Evolutionary conservation across 2,797 vertebrate genomes (phyloP).

Genomic region (Gadopsis bispinosus): DNA sequence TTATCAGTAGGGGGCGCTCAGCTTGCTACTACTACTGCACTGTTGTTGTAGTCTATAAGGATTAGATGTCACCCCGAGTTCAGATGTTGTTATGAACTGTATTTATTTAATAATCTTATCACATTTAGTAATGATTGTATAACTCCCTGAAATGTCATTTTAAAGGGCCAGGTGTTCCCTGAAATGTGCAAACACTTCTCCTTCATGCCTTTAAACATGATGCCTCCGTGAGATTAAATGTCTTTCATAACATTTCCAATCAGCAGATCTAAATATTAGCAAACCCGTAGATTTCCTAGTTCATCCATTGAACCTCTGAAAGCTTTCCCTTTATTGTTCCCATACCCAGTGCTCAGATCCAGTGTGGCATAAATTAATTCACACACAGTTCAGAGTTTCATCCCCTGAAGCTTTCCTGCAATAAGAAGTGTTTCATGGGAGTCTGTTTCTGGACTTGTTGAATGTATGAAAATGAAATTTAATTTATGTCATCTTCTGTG

Average conservation of each 20-base stretch:
- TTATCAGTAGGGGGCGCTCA: not conserved
- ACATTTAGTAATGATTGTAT: not conserved
- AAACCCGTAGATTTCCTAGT: not conserved
- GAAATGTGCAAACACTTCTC: not conserved
- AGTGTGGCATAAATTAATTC: not conserved
- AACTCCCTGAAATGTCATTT: not conserved
- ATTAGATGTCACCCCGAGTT: not conserved
- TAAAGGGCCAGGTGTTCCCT: not conserved
- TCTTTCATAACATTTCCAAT: not conserved
- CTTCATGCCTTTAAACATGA: not conserved
- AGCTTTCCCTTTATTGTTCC: not conserved
- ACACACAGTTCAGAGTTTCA: not conserved
- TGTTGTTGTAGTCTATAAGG: not conserved
- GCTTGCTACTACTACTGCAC: not conserved
- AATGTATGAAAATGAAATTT: constrained; percentile 48
- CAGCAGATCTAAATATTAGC: not conserved
- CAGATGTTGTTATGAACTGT: not conserved
- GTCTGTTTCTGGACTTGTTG: constrained; percentile 37
- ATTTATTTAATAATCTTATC: not conserved
- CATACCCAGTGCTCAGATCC: not conserved
- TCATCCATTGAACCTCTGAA: not conserved
- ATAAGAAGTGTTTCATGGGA: not conserved
- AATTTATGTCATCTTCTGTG: constrained; percentile 57
- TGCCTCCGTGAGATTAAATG: not conserved
- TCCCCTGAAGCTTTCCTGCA: not conserved